Evolutionary conservation across 2,888 invertebrate species (phyloP).

Genomic region (Lissonota sp.): DNA sequence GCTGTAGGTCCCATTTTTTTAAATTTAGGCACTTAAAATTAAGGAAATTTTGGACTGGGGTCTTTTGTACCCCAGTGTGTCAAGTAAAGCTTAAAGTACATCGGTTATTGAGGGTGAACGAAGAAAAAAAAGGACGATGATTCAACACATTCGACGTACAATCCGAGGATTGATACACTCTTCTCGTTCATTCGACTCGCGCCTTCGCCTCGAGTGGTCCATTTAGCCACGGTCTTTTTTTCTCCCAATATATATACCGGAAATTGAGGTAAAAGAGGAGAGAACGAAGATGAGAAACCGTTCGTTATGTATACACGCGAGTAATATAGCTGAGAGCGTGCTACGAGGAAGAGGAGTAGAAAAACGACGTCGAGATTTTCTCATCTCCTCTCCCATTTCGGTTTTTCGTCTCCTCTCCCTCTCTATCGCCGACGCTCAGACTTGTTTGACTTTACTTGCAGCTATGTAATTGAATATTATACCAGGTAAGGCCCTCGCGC

Average conservation of each 20-base stretch:
- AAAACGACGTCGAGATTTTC: slow-evolving; percentile 71
- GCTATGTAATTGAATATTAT: slow-evolving; percentile 83
- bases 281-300: slow-evolving; percentile 20
- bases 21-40: too few species aligned
- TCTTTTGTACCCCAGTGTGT: too few species aligned
- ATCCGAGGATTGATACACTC: slow-evolving; percentile 33
- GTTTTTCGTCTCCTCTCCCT: slow-evolving; percentile 14
- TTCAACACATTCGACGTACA: slow-evolving; percentile 26
- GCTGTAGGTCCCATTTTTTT: too few species aligned
- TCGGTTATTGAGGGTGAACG: too few species aligned
- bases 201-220: too few species aligned
- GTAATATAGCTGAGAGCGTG: slow-evolving; percentile 28
- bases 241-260: background rate
- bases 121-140: slow-evolving; percentile 10
- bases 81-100: too few species aligned
- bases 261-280: slow-evolving; percentile 16
- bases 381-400: slow-evolving; percentile 59
- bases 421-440: slow-evolving; percentile 73
- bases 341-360: slow-evolving; percentile 43
- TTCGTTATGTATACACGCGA: slow-evolving; percentile 17
- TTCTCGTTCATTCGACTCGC: background rate
- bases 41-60: too few species aligned
- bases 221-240: too few species aligned
- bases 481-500: slow-evolving; percentile 76
- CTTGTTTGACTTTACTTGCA: slow-evolving; percentile 83